Percentiles rank a stretch among this genome's conserved stretches.
These are phyloP conservation scores for Pristionchus exspectatus DNA, from an alignment of 2,888 invertebrate species.

Conservation along the genomic window DNA sequence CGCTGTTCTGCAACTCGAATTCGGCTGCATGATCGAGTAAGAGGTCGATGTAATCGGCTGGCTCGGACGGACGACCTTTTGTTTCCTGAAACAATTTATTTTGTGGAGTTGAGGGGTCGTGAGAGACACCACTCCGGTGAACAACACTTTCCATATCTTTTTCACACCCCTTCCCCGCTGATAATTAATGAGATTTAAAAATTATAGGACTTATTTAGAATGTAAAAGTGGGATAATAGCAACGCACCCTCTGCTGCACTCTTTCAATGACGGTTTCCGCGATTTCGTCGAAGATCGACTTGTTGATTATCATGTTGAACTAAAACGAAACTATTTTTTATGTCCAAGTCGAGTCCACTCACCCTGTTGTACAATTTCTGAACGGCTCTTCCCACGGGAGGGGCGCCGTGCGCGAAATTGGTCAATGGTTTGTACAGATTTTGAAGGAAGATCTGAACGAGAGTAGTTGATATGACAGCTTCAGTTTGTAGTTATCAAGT, in stretches of 20 bases:
- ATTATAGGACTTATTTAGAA: no score
- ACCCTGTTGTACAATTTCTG: no score
- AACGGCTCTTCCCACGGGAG: not conserved
- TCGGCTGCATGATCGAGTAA: constrained; percentile 67
- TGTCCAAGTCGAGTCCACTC: no score
- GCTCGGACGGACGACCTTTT: not conserved
- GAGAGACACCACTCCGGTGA: no score
- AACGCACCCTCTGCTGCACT: constrained; percentile 18
- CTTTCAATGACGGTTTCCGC: not conserved
- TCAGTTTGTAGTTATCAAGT: not conserved
- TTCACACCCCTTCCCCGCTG: no score
- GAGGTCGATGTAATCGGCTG: constrained; percentile 68
- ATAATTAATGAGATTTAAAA: no score
- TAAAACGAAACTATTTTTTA: not conserved
- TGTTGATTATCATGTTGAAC: not conserved
- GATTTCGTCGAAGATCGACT: not conserved
- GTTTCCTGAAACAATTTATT: not conserved
- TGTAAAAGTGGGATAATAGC: no score
- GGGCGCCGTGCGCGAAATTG: not conserved
- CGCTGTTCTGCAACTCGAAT: not conserved
- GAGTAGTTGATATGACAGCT: not conserved
- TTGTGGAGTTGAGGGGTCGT: not conserved
- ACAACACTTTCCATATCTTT: no score
- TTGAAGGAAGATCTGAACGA: not conserved
- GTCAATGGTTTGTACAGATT: not conserved